These are phyloP conservation scores for Micromys minutus DNA, from an alignment of 2,113 vertebrate species.

Conservation along the genomic window DNA sequence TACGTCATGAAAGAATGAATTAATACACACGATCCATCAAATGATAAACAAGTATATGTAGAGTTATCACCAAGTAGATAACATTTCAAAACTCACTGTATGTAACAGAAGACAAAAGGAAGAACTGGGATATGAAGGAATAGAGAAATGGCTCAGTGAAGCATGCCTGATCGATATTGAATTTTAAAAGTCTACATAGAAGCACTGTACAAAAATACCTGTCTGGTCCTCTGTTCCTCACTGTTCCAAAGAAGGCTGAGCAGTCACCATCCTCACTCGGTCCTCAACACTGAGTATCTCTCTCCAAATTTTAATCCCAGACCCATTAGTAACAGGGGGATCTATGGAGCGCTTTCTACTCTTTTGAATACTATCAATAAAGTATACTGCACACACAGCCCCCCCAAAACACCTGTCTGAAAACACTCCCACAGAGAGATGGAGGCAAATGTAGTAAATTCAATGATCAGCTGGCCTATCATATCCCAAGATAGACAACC, in stretches of 20 bases:
- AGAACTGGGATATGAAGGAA: background rate
- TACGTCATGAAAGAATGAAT: background rate
- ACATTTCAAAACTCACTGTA: background rate
- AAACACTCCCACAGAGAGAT: no score
- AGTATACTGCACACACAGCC: no score
- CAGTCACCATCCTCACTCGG: no score
- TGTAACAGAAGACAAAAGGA: background rate
- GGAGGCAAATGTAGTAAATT: background rate
- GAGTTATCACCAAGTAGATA: background rate
- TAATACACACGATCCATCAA: background rate
- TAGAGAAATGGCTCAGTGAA: background rate
- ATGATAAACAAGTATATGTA: background rate
- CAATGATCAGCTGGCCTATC: background rate
- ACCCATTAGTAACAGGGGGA: no score
- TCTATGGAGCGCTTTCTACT: no score
- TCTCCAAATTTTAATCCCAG: no score
- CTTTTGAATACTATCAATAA: no score
- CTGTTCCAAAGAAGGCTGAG: no score
- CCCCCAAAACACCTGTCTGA: background rate
- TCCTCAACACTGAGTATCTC: no score
- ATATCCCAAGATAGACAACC: background rate
- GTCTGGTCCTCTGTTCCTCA: background rate
- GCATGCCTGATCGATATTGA: background rate
- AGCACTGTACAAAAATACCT: background rate
- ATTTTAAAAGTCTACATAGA: background rate